phyloP scores from a whole-genome alignment of 2,113 vertebrate genomes.

The Picathartes gymnocephalus region DNA sequence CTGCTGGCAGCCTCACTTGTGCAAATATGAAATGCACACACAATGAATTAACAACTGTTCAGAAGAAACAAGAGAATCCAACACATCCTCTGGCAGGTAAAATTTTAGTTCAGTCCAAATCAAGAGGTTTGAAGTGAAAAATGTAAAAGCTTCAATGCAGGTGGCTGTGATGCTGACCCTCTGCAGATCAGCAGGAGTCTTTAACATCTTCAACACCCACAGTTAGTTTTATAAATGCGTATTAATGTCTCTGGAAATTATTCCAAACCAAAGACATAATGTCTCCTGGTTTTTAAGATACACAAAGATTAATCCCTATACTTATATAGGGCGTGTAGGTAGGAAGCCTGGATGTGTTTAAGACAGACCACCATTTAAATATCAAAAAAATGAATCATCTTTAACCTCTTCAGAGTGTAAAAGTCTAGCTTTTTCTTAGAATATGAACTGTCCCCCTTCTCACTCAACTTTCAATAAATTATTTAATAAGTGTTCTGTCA shows the following conservation, averaged over 20 bases:
- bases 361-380: not conserved
- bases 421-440: not conserved
- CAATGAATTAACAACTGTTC: not conserved
- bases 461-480: not conserved
- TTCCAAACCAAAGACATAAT: not conserved
- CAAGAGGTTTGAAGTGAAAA: not conserved
- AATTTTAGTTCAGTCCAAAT: not conserved
- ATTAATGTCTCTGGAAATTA: not conserved
- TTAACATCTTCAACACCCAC: not conserved
- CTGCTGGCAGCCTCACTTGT: not conserved
- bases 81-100: not conserved
- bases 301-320: not conserved
- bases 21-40: not conserved
- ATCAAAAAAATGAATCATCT: not conserved
- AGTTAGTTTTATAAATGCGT: not conserved
- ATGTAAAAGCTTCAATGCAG: not conserved
- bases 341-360: not conserved
- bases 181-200: not conserved
- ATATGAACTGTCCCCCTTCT: not conserved
- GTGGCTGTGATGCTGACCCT: not conserved
- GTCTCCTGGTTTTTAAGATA: not conserved
- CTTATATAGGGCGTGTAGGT: rapidly evolving
- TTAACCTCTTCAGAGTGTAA: not conserved
- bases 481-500: not conserved
- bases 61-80: not conserved